These are phyloP conservation scores for Diaperis boleti DNA, from an alignment of 2,888 invertebrate species.

Conservation along the genomic window DNA sequence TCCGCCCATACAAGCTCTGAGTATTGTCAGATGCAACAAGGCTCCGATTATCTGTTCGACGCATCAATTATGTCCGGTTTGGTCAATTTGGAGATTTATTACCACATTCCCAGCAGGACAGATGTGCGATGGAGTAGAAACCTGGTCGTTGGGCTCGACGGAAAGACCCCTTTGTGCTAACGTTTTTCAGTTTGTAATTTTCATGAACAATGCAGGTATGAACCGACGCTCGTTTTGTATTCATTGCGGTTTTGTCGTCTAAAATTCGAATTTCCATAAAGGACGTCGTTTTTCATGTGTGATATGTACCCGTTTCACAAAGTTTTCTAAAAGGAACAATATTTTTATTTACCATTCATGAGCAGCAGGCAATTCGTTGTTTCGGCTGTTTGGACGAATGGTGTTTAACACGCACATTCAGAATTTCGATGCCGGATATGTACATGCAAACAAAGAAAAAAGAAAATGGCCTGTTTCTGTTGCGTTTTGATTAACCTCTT, in stretches of 20 bases:
- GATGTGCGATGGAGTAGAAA: slow-evolving; percentile 19
- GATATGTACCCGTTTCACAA: neutral
- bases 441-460: too few species aligned
- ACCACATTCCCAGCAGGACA: slow-evolving; percentile 1
- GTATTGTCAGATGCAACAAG: slow-evolving; percentile 33
- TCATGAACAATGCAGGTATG: neutral
- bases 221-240: neutral
- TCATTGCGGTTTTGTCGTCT: neutral
- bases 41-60: slow-evolving; percentile 23
- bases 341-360: neutral
- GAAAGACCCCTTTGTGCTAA: slow-evolving; percentile 5
- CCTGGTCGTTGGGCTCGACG: neutral
- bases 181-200: slow-evolving; percentile 17
- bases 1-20: neutral
- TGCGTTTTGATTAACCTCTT: too few species aligned
- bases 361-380: neutral
- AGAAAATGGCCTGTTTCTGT: too few species aligned
- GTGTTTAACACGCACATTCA: too few species aligned
- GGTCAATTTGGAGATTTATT: slow-evolving; percentile 32
- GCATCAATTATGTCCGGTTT: slow-evolving; percentile 34
- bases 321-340: neutral
- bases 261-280: neutral
- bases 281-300: neutral
- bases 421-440: too few species aligned
- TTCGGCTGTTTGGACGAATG: too few species aligned